These are phyloP conservation scores for Lagria hirta DNA, from an alignment of 2,888 invertebrate species.

Conservation along the genomic window DNA sequence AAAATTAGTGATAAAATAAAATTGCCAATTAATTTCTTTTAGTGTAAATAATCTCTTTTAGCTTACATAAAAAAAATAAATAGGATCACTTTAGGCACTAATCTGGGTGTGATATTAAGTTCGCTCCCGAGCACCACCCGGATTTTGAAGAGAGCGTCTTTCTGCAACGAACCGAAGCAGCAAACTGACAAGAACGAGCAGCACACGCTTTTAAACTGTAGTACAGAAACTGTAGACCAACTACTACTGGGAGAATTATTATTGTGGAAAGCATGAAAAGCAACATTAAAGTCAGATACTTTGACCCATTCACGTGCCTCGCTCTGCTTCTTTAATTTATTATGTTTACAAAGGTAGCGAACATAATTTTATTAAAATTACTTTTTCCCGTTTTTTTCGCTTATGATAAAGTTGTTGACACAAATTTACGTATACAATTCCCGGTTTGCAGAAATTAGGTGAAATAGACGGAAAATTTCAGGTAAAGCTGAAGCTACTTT, in stretches of 20 bases:
- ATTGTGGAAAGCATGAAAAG: slow-evolving; percentile 14
- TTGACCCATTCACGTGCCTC: slow-evolving; percentile 20
- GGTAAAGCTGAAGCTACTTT: too few species aligned
- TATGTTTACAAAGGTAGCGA: slow-evolving; percentile 21
- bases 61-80: not conserved
- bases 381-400: too few species aligned
- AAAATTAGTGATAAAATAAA: too few species aligned
- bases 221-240: too few species aligned
- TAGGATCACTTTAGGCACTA: not conserved
- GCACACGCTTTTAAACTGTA: slow-evolving; percentile 29
- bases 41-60: slow-evolving; percentile 12
- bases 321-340: slow-evolving; percentile 25
- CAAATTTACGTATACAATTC: too few species aligned
- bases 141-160: slow-evolving; percentile 20
- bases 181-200: slow-evolving; percentile 26
- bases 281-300: slow-evolving; percentile 21
- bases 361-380: too few species aligned
- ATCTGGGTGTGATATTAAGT: too few species aligned
- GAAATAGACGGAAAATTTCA: slow-evolving; percentile 3
- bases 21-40: too few species aligned
- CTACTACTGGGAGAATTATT: too few species aligned
- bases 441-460: slow-evolving; percentile 1
- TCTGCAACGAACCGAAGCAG: slow-evolving; percentile 23
- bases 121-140: not conserved
- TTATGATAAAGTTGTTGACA: too few species aligned